Conservation (phyloP, 2,888 invertebrate genomes). For the Stenotaenia linearis region DNA sequence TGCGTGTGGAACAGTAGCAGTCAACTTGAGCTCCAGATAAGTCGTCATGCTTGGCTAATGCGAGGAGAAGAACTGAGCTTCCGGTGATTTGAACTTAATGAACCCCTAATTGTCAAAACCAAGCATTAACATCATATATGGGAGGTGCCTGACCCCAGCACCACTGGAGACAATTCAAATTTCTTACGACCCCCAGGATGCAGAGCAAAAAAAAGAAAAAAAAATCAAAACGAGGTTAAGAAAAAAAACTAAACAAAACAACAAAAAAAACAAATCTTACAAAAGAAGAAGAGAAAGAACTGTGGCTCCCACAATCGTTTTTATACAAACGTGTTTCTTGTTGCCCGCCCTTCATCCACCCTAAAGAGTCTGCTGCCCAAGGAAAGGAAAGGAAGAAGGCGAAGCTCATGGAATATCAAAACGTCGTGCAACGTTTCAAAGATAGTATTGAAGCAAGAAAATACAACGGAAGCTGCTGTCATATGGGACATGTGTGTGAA, state of each 20-base stretch:
- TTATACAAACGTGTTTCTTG: conserved; percentile 4
- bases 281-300: not conserved
- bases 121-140: conserved; percentile 17
- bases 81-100: conserved; percentile 26
- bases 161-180: conserved; percentile 9
- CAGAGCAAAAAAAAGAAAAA: not conserved
- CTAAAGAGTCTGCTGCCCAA: not conserved
- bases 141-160: conserved; percentile 11
- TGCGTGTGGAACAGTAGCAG: conserved; percentile 3
- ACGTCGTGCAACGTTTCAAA: not conserved
- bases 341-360: not conserved
- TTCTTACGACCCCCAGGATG: conserved; percentile 22
- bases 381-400: not conserved
- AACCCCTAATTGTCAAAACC: conserved; percentile 20
- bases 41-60: not conserved
- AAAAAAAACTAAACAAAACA: not conserved
- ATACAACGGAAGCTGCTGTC: conserved; percentile 26
- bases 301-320: not conserved
- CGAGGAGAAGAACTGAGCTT: not conserved
- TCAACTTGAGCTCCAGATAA: not conserved
- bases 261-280: not conserved
- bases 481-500: conserved; percentile 11
- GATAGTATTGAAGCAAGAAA: not conserved
- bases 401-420: conserved; percentile 3
- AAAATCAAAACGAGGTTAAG: not conserved